phyloP scores from a whole-genome alignment of 2,113 vertebrate genomes.

The Fulica atra region DNA sequence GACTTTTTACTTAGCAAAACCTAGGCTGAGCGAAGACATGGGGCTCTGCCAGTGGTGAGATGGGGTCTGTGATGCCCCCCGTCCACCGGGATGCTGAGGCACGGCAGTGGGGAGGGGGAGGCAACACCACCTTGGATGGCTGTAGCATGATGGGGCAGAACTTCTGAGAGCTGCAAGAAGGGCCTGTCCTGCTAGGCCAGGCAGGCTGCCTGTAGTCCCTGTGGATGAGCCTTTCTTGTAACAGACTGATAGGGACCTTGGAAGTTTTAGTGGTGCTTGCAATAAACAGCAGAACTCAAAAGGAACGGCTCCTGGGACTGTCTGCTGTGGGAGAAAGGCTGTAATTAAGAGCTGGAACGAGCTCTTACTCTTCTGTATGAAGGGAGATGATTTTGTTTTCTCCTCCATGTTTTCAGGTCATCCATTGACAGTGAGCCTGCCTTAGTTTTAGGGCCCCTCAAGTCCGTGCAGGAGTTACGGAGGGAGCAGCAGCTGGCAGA shows the following conservation, averaged over 20 bases:
- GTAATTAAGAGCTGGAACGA: not conserved
- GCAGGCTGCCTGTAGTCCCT: not conserved
- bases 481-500: slow-evolving; percentile 93
- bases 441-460: slow-evolving; percentile 92
- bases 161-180: not conserved
- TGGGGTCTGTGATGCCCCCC: not conserved
- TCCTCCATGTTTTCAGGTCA: slow-evolving; percentile 75
- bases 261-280: not conserved
- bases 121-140: not conserved
- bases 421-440: slow-evolving; percentile 97
- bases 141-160: not conserved
- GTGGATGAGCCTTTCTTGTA: not conserved
- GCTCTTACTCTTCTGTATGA: not conserved
- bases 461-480: slow-evolving; percentile 87
- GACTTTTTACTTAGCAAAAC: not conserved
- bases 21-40: not conserved
- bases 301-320: not conserved
- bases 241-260: not conserved
- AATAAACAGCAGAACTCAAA: not conserved
- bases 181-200: not conserved
- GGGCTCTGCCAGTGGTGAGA: not conserved
- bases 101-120: not conserved
- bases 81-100: not conserved
- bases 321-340: not conserved
- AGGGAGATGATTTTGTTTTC: not conserved